phyloP scores from a whole-genome alignment of 2,113 vertebrate genomes.

The Trochalopteron elliotii region DNA sequence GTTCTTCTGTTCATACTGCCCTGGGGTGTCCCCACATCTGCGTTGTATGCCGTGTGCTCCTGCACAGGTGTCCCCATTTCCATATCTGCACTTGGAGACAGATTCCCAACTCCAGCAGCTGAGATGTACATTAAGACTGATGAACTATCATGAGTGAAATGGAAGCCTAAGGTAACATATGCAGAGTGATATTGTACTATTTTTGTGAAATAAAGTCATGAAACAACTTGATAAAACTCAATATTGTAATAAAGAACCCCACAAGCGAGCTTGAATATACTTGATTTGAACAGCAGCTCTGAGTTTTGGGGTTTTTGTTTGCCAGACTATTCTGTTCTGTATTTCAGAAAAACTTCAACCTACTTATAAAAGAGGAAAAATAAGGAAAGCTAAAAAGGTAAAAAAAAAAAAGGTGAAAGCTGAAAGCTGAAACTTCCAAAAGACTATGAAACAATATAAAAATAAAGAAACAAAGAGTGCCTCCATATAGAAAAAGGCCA shows the following conservation, averaged over 20 bases:
- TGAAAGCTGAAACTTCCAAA: background rate
- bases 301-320: background rate
- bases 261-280: background rate
- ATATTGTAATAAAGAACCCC: background rate
- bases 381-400: background rate
- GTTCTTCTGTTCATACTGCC: background rate
- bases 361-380: background rate
- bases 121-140: background rate
- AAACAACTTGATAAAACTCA: background rate
- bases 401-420: background rate
- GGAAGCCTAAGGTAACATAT: background rate
- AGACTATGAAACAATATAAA: background rate
- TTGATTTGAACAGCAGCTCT: background rate
- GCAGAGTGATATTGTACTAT: background rate
- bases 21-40: rapidly evolving
- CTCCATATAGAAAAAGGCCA: background rate
- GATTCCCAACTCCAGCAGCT: background rate
- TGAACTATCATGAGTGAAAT: background rate
- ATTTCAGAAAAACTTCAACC: background rate
- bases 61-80: background rate
- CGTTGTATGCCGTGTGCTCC: rapidly evolving
- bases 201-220: background rate
- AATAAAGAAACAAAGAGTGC: background rate
- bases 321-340: background rate
- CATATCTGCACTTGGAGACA: background rate